These are phyloP conservation scores for Leptoclinus maculatus DNA, from an alignment of 2,797 vertebrate genomes.

Conservation along the genomic window DNA sequence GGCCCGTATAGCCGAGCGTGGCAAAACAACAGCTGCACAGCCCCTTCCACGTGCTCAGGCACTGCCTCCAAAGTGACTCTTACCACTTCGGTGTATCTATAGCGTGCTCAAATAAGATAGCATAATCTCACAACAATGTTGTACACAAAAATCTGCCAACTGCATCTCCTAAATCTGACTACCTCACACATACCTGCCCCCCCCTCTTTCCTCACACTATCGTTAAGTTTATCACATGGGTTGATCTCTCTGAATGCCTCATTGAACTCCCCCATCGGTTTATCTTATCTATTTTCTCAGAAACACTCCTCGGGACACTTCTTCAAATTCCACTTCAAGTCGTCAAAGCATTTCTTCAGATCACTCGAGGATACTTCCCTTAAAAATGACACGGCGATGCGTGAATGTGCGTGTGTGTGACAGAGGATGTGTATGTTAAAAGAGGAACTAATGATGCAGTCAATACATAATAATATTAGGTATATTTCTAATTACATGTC, in stretches of 20 bases:
- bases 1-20: constrained; percentile 53
- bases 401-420: constrained; percentile 2
- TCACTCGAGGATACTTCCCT: constrained; percentile 53
- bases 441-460: constrained; percentile 33
- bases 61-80: constrained; percentile 55
- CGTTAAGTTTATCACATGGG: constrained; percentile 71
- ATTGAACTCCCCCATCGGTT: constrained; percentile 78
- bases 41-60: constrained; percentile 48
- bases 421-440: constrained; percentile 53
- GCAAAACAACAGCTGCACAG: constrained; percentile 62
- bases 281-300: constrained; percentile 81
- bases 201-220: constrained; percentile 55
- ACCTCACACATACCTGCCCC: constrained; percentile 77
- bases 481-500: constrained; percentile 8
- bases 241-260: constrained; percentile 76
- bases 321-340: constrained; percentile 77
- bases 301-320: constrained; percentile 80
- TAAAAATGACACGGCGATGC: constrained; percentile 38
- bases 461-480: constrained; percentile 7
- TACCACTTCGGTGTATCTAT: constrained; percentile 56
- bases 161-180: constrained; percentile 79
- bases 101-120: constrained; percentile 64
- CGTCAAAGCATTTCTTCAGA: constrained; percentile 66
- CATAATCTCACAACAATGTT: constrained; percentile 73
- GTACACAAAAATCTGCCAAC: constrained; percentile 74